A percentile compares a stretch with the other conserved stretches of the same genome.
Evolutionary conservation across 1,140 invertebrate species (phyloP).

Genomic region (Platorchestia sp.): DNA sequence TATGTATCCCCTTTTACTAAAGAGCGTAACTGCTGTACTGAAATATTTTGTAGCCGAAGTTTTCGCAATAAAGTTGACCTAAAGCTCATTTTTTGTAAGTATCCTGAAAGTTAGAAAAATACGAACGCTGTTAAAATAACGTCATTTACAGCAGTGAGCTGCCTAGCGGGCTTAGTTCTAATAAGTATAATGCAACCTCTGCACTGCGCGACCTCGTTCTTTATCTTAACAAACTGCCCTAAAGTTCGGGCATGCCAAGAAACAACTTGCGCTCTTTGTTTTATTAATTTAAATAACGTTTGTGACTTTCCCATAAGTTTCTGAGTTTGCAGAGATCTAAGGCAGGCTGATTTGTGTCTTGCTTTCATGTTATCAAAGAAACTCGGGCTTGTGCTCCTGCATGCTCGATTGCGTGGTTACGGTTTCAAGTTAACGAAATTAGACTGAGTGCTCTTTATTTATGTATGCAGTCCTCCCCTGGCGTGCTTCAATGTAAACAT

Average conservation of each 20-base stretch:
- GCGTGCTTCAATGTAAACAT: neutral
- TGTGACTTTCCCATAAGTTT: neutral
- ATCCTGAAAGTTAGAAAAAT: neutral
- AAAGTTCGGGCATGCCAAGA: neutral
- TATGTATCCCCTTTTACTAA: neutral
- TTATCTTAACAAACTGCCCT: neutral
- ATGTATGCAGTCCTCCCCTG: neutral
- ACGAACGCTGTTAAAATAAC: neutral
- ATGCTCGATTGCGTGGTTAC: neutral
- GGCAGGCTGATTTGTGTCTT: neutral
- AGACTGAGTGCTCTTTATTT: neutral
- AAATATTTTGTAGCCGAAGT: neutral
- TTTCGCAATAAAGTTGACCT: neutral
- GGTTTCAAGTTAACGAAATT: neutral
- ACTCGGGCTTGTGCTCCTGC: neutral
- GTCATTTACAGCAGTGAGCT: neutral
- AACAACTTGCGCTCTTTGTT: neutral
- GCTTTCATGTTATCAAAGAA: neutral
- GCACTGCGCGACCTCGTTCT: neutral
- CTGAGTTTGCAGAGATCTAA: neutral
- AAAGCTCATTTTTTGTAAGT: neutral
- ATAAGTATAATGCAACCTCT: neutral
- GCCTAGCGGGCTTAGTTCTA: neutral
- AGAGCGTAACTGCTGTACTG: neutral
- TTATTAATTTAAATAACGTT: neutral